Evolutionary conservation across 2,113 vertebrate genomes (phyloP).

Genomic region (Oncorhynchus tshawytscha): DNA sequence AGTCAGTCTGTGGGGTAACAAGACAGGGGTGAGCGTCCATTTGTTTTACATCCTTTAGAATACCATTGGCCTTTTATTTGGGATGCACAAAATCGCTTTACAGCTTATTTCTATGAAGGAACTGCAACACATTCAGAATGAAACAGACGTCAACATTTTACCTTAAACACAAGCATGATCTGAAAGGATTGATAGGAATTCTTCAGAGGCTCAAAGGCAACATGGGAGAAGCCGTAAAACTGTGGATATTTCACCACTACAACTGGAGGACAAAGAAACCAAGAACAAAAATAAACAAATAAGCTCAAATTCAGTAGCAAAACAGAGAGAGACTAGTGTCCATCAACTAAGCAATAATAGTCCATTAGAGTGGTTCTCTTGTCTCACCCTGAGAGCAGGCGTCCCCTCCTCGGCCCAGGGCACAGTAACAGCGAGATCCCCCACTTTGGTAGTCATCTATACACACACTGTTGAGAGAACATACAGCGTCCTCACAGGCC

Average conservation of each 20-base stretch:
- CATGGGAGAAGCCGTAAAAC: constrained; percentile 79
- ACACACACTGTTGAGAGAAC: constrained; percentile 78
- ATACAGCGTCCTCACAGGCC: constrained; percentile 75
- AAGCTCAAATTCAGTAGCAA: not conserved
- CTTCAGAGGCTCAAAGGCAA: constrained; percentile 83
- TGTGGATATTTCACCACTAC: constrained; percentile 78
- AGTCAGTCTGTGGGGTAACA: constrained; percentile 76
- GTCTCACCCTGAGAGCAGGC: constrained; percentile 69
- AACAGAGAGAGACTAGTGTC: not conserved
- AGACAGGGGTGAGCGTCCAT: not conserved
- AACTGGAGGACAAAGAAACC: constrained; percentile 59
- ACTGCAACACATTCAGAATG: not conserved
- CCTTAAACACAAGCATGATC: constrained; percentile 81
- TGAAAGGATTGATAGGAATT: constrained; percentile 81
- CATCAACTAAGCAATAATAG: not conserved
- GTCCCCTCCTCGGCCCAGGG: constrained; percentile 73
- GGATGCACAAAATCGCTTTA: too few species aligned
- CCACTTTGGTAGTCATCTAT: constrained; percentile 73
- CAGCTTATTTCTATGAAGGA: too few species aligned
- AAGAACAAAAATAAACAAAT: not conserved
- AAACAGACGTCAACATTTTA: constrained; percentile 48
- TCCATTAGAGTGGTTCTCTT: not conserved
- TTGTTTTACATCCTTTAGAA: not conserved
- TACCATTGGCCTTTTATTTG: not conserved
- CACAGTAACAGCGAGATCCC: constrained; percentile 76